Percentiles rank a stretch among this genome's conserved stretches.
Evolutionary conservation across 2,113 vertebrate genomes (phyloP).

Genomic region (Clarias gariepinus): DNA sequence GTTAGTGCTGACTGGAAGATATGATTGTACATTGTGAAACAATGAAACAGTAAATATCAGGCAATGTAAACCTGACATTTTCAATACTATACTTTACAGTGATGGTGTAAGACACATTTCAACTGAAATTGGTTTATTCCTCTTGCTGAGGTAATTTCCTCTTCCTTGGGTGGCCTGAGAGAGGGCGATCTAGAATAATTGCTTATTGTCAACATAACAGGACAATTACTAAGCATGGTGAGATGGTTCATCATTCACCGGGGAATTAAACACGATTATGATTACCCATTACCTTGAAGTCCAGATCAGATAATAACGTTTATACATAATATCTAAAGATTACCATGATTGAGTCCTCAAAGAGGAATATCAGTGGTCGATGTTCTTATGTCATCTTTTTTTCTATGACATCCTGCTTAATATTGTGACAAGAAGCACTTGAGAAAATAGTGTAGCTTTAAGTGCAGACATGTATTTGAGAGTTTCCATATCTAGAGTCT

Average conservation of each 20-base stretch:
- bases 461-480: not conserved
- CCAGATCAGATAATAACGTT: not conserved
- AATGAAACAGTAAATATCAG: not conserved
- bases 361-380: not conserved
- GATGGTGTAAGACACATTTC: not conserved
- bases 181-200: not conserved
- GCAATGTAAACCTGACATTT: not conserved
- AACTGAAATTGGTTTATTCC: not conserved
- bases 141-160: not conserved
- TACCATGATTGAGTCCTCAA: not conserved
- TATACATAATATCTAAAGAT: not conserved
- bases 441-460: not conserved
- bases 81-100: not conserved
- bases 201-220: conserved; percentile 2
- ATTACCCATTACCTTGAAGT: not conserved
- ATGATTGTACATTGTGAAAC: not conserved
- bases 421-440: not conserved
- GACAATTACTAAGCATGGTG: not conserved
- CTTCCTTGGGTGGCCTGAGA: conserved; percentile 32
- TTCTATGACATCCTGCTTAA: not conserved
- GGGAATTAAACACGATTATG: not conserved
- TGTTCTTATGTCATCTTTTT: not conserved
- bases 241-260: conserved; percentile 13
- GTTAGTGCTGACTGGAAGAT: not conserved
- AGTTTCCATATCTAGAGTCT: not conserved